Conservation (phyloP, 2,888 invertebrate species). For the Euzophera pinguis region DNA sequence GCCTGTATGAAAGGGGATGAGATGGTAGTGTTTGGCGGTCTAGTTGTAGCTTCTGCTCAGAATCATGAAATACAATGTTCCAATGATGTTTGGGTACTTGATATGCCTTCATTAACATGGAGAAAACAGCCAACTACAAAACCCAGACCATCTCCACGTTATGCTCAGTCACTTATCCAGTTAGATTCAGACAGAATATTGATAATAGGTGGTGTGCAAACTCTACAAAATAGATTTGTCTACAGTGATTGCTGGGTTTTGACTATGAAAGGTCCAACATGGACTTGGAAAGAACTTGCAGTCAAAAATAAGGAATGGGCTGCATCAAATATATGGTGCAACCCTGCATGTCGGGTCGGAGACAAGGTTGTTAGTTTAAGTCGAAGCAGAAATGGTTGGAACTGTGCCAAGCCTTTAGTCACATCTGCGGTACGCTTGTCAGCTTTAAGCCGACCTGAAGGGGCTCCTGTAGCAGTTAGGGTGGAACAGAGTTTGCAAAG, state of each 20-base stretch:
- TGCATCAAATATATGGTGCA: conserved; percentile 94
- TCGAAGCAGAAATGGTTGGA: conserved; percentile 77
- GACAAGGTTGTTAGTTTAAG: conserved; percentile 88
- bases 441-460: conserved; percentile 57
- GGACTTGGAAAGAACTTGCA: conserved; percentile 88
- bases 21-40: conserved; percentile 92
- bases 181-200: conserved; percentile 89
- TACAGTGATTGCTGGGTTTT: conserved; percentile 96
- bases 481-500: conserved; percentile 71
- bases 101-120: conserved; percentile 89
- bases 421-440: conserved; percentile 77
- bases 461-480: conserved; percentile 69
- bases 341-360: conserved; percentile 91
- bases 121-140: conserved; percentile 85
- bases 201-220: conserved; percentile 92
- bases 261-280: conserved; percentile 84
- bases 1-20: conserved; percentile 90
- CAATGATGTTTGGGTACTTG: conserved; percentile 94
- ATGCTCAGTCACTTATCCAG: conserved; percentile 95
- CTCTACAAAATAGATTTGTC: conserved; percentile 86
- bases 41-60: conserved; percentile 75
- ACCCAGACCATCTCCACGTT: conserved; percentile 88
- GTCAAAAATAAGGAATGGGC: conserved; percentile 89
- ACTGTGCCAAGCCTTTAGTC: conserved; percentile 74
- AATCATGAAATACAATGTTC: conserved; percentile 77